These are phyloP conservation scores for Noctua fimbriata DNA, from an alignment of 2,888 invertebrate species.

Conservation along the genomic window DNA sequence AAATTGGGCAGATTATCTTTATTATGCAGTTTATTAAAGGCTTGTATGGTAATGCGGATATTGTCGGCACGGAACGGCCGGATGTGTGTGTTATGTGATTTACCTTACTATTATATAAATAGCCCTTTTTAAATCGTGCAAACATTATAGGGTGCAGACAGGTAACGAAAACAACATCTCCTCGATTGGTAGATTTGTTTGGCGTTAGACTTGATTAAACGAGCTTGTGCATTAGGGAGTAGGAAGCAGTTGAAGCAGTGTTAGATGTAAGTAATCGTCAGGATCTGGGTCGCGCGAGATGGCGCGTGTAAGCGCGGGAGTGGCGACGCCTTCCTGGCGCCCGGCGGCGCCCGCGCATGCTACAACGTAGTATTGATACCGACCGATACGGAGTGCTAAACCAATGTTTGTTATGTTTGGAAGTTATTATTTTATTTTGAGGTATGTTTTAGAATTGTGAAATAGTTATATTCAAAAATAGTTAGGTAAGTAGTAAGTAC, in stretches of 20 bases:
- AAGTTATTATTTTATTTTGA: neutral
- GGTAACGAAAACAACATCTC: conserved; percentile 27
- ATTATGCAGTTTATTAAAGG: conserved; percentile 29
- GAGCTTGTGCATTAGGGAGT: conserved; percentile 72
- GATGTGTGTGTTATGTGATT: conserved; percentile 39
- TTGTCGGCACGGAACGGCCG: conserved; percentile 40
- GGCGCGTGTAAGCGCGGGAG: conserved; percentile 74
- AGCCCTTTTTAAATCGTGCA: neutral
- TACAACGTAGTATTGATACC: conserved; percentile 9
- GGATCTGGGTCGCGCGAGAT: conserved; percentile 77
- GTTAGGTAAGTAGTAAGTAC: neutral
- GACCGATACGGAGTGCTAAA: conserved; percentile 1
- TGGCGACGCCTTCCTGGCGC: conserved; percentile 80
- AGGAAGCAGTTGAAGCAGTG: conserved; percentile 71
- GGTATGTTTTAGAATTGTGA: neutral
- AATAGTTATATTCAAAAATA: neutral
- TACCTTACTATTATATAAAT: conserved; percentile 1
- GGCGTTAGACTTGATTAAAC: conserved; percentile 56
- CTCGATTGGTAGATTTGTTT: conserved; percentile 55
- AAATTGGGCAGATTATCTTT: conserved; percentile 44
- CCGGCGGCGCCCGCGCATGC: conserved; percentile 66
- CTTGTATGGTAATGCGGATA: conserved; percentile 28
- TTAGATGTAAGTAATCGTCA: conserved; percentile 72
- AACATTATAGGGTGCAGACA: conserved; percentile 6
- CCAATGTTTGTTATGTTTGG: conserved; percentile 8